Evolutionary conservation across 2,888 invertebrate species (phyloP).

Genomic region (Lasioglossum calceatum): DNA sequence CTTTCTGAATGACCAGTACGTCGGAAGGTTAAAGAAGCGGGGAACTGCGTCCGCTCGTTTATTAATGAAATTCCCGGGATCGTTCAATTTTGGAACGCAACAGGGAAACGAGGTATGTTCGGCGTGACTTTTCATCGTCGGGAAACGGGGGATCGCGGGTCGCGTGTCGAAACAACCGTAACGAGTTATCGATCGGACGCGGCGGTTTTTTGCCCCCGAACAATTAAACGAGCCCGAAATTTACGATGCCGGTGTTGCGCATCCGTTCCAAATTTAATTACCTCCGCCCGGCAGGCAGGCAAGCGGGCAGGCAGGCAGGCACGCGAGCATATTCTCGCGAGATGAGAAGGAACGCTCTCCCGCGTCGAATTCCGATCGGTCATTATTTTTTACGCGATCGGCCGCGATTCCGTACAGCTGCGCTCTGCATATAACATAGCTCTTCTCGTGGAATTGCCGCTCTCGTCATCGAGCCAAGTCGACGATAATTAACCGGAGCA

Average conservation of each 20-base stretch:
- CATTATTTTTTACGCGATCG: slow-evolving; percentile 1
- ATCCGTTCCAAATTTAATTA: slow-evolving; percentile 8
- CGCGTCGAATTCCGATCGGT: slow-evolving; percentile 13
- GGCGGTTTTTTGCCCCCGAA: neutral
- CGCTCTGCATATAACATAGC: neutral
- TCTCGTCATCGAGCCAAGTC: neutral
- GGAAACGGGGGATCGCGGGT: neutral
- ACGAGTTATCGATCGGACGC: slow-evolving; percentile 1
- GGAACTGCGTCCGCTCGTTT: too few relatives aligned
- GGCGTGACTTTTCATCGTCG: neutral
- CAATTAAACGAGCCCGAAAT: slow-evolving; percentile 4
- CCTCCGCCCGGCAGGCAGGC: neutral
- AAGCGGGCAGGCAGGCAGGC: neutral
- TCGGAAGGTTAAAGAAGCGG: too few relatives aligned
- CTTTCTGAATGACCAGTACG: too few relatives aligned
- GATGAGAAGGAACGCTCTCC: neutral
- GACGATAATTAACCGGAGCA: slow-evolving; percentile 40
- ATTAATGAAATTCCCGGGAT: too few relatives aligned
- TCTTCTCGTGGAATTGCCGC: neutral
- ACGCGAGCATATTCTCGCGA: neutral
- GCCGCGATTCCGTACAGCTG: neutral
- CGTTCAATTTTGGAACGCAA: neutral
- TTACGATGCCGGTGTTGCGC: neutral
- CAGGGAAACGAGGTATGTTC: neutral
- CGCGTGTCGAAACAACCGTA: neutral